Base-by-base conservation (phyloP, 2,797 vertebrate genomes). In the Alcedo quadribrachys region DNA sequence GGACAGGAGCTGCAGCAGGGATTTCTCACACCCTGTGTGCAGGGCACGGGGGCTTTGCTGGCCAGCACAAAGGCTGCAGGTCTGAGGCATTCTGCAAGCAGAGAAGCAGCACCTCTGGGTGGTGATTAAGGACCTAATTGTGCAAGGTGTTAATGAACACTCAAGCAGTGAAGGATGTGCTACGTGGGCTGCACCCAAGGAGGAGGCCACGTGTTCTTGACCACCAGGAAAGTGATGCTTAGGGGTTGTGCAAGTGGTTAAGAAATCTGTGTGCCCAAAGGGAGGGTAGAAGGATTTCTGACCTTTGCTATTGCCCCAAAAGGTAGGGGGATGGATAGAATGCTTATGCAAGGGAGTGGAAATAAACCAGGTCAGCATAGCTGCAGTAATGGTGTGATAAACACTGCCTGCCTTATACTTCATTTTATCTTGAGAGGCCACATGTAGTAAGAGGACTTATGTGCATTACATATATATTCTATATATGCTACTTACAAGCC, bases 41-140 rank as follows among this genome's bases (percentile, higher is more conserved):
- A 81, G 57, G 50, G 22, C 81, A 28, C 43, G 46, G 35, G 32
- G 62, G 33, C 18, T 81, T 69, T 91, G 51, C 79, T 94, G 94
- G 90, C 95, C 92, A 70, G 55, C 62, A 73, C 10, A 0, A 81
- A 67, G 32, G 40, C 51, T 42, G 20, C 13, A 8, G 2, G 25
- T 73, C 73, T 81, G 20, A 92, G 51, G 19, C 13, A 67, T 78
- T 82, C 85, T 87, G 11, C 70, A 85, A 86, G 33, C 2, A 1
- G 43, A 18, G 37, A 60, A 77, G 81, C 10, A 22, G 51, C 14
- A 75, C 40, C 51, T 89, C 8, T 32, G 46, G 78, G 77, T 48
- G 73, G 13, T 62, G 33, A 68, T 60, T 24, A 63, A 69, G 51
- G 60, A 28, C 42, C 17, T 69, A 77, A 89, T 76, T 73, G 86